Evolutionary conservation across 1,140 invertebrate species (phyloP).

Genomic region (Drosophila sucinea): DNA sequence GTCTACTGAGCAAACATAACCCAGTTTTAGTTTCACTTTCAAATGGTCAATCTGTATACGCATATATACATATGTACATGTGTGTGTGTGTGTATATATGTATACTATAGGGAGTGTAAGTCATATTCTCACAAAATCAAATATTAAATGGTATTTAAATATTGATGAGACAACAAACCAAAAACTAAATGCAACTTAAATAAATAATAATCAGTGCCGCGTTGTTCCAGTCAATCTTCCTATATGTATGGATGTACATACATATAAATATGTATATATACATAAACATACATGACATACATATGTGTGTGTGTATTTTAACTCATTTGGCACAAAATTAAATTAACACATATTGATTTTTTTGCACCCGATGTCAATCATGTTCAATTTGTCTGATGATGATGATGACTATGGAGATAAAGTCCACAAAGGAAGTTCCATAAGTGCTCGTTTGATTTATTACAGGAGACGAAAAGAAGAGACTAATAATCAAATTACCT

Average conservation of each 20-base stretch:
- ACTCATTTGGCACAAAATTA: conserved; percentile 65
- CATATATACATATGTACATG: background rate
- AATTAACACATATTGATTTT: conserved; percentile 77
- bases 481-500: too few species aligned
- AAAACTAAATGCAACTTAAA: conserved; percentile 27
- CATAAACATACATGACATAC: too few species aligned
- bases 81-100: background rate
- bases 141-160: conserved; percentile 54
- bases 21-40: conserved; percentile 43
- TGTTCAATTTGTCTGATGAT: conserved; percentile 49
- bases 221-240: background rate
- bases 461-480: too few species aligned
- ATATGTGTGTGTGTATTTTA: conserved; percentile 25
- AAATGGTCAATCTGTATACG: conserved; percentile 16
- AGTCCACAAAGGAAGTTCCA: conserved; percentile 13
- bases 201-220: conserved; percentile 27
- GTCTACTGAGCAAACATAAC: conserved; percentile 60
- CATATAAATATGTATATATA: background rate
- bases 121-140: conserved; percentile 37
- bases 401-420: conserved; percentile 17
- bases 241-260: background rate
- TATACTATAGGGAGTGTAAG: conserved; percentile 1
- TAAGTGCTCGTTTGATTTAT: background rate
- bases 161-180: conserved; percentile 32
- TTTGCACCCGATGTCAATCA: conserved; percentile 41